Base-by-base conservation (phyloP, 2,888 invertebrate species). In the Heteromurus nitidus region DNA sequence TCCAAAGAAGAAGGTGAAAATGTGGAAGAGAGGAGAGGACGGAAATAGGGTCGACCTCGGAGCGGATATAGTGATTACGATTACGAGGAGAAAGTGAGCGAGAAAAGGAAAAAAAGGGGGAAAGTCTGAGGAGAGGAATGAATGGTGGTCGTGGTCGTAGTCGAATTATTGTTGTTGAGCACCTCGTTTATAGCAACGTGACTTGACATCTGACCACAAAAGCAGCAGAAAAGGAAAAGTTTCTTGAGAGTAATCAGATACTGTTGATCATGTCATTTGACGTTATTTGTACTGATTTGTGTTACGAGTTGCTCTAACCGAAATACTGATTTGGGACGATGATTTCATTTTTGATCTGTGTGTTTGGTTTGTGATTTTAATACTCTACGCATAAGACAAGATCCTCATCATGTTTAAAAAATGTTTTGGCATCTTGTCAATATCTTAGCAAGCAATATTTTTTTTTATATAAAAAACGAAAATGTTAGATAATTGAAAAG, bases 131-230 rank as follows among this genome's bases (percentile, higher is more conserved):
- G 18, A 18, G 36, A 62, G 55, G 18, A 28, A 3, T 26, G 28
- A n/a, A 58, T 58, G 18, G 62, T 62, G 30, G 13, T 16, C 36
- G 13, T 9, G 13, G 50, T n/a, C 50, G n/a, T n/a, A 5, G 5
- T 36, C 13, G n/a, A n/a, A 47, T 36, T 55, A 55, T 55, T 22
- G 24, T 55, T 55, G 55, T 24, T 3, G 7, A 47, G 22, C 24
- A 55, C 55, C 55, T 24, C 24, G 55, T 55, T 55, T 55, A 55
- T 55, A 11, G 20, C 55, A 55, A 22, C 36, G 58, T 58, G n/a
- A 62, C 62, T 62, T 62, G 62, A 62, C 62, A 62, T 62, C 18
- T 62, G 62, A 62, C 62, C 62, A 62, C 31, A 31, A 62, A 30
- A n/a, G 31, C 5, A 26, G 20, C 18, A 13, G 62, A 18, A 1